These are phyloP conservation scores for Dendrolimus pini DNA, from an alignment of 2,888 invertebrate genomes.

Conservation along the genomic window DNA sequence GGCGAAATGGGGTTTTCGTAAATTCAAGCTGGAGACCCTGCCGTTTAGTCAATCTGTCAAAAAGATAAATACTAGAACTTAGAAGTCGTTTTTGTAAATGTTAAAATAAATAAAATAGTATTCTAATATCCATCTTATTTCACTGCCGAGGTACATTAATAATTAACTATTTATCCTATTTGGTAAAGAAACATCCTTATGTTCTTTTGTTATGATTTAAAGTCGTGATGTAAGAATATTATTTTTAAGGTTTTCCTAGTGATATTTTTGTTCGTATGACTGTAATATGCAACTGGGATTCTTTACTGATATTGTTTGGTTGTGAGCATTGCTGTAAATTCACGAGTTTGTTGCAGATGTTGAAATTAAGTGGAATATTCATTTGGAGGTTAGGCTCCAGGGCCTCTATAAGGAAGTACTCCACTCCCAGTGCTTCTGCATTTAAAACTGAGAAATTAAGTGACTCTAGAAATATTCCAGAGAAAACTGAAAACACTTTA, in stretches of 20 bases:
- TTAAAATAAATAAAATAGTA: slow-evolving; percentile 17
- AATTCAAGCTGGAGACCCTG: too few species aligned
- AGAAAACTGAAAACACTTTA: slow-evolving; percentile 21
- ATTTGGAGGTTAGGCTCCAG: slow-evolving; percentile 73
- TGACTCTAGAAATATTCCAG: slow-evolving; percentile 29
- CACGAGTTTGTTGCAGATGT: slow-evolving; percentile 49
- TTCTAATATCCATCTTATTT: too few species aligned
- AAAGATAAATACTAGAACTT: slow-evolving; percentile 33
- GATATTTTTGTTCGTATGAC: neutral
- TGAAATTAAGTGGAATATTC: slow-evolving; percentile 63
- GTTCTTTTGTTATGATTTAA: slow-evolving; percentile 4
- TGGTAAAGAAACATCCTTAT: neutral
- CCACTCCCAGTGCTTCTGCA: slow-evolving; percentile 86
- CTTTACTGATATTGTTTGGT: neutral
- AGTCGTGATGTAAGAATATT: slow-evolving; percentile 60
- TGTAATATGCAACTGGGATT: neutral
- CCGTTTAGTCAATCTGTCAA: slow-evolving; percentile 13
- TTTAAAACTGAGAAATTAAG: slow-evolving; percentile 80
- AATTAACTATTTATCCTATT: neutral
- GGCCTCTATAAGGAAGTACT: slow-evolving; percentile 48
- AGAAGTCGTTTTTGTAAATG: slow-evolving; percentile 36
- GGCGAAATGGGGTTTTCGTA: too few species aligned
- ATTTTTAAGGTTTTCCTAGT: slow-evolving; percentile 19
- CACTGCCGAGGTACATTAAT: slow-evolving; percentile 7
- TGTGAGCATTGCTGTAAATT: neutral